These are phyloP conservation scores for Geotrypetes seraphini DNA, from an alignment of 2,797 vertebrate genomes.

Conservation along the genomic window DNA sequence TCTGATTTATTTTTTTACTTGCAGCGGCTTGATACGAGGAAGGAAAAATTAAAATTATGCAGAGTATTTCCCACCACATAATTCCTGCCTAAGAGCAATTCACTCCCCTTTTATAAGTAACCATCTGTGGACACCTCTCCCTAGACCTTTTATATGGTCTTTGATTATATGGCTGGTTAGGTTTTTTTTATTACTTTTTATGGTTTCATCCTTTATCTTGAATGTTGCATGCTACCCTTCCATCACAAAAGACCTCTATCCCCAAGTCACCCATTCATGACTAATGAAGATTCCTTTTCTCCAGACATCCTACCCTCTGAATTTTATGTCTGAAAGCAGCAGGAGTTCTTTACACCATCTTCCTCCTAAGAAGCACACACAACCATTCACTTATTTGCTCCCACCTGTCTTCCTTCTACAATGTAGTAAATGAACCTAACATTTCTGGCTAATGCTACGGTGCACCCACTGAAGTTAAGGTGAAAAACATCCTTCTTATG, in stretches of 20 bases:
- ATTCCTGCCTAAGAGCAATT: not conserved
- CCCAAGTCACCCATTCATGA: not conserved
- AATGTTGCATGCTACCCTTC: not conserved
- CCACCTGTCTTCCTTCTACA: no score
- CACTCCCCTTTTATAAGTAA: not conserved
- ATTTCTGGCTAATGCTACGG: no score
- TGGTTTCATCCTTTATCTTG: slow-evolving; percentile 1
- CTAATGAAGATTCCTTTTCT: slow-evolving; percentile 4
- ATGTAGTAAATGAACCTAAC: no score
- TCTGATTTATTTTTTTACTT: not conserved
- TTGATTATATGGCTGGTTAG: slow-evolving; percentile 8
- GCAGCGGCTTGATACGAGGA: not conserved
- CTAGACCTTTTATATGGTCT: not conserved
- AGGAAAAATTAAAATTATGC: fast-evolving
- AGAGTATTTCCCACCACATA: not conserved
- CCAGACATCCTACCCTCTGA: not conserved
- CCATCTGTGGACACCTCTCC: not conserved
- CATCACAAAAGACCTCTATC: not conserved
- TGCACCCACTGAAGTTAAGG: no score
- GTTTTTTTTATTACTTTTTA: slow-evolving; percentile 2
- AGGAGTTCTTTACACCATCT: not conserved
- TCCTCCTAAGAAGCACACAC: no score
- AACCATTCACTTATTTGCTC: no score
- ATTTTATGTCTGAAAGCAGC: not conserved
- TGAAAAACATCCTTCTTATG: no score